A percentile compares a stretch with the other conserved stretches of the same genome.
Conservation (phyloP, 2,888 invertebrate genomes). For the Pseudoips prasinana region DNA sequence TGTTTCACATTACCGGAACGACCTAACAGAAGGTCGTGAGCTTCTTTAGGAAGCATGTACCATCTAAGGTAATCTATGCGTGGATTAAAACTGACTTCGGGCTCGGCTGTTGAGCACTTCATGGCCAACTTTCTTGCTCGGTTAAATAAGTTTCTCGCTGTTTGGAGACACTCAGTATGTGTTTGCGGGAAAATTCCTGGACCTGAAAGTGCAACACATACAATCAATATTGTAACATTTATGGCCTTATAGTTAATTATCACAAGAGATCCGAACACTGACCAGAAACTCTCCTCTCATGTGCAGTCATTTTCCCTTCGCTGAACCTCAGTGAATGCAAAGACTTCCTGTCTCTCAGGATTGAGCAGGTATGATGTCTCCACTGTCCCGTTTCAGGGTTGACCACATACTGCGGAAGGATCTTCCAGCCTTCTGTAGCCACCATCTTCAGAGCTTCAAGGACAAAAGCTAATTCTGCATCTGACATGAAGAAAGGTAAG, state of each 20-base stretch:
- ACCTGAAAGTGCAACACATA: constrained; percentile 57
- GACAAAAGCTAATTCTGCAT: constrained; percentile 90
- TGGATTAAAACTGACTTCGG: constrained; percentile 86
- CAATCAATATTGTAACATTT: constrained; percentile 5
- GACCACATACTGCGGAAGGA: constrained; percentile 93
- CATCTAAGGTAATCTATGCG: constrained; percentile 88
- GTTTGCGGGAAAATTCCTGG: constrained; percentile 88
- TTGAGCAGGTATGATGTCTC: constrained; percentile 90
- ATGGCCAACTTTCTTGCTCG: constrained; percentile 89
- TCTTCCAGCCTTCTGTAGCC: constrained; percentile 93
- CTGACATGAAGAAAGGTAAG: constrained; percentile 92
- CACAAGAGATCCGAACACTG: constrained; percentile 22
- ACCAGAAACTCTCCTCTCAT: constrained; percentile 86
- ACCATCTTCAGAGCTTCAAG: constrained; percentile 93
- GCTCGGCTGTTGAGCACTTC: constrained; percentile 88
- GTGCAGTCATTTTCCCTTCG: constrained; percentile 88
- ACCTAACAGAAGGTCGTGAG: constrained; percentile 87
- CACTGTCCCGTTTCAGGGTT: constrained; percentile 95
- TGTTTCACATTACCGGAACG: constrained; percentile 89
- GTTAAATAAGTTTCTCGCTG: constrained; percentile 89
- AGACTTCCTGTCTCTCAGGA: constrained; percentile 92
- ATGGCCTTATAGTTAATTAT: no score
- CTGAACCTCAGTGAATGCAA: constrained; percentile 88
- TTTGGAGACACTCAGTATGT: constrained; percentile 89
- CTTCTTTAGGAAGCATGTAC: constrained; percentile 95